phyloP scores from a whole-genome alignment of 2,113 vertebrate genomes.

The Pimephales promelas region DNA sequence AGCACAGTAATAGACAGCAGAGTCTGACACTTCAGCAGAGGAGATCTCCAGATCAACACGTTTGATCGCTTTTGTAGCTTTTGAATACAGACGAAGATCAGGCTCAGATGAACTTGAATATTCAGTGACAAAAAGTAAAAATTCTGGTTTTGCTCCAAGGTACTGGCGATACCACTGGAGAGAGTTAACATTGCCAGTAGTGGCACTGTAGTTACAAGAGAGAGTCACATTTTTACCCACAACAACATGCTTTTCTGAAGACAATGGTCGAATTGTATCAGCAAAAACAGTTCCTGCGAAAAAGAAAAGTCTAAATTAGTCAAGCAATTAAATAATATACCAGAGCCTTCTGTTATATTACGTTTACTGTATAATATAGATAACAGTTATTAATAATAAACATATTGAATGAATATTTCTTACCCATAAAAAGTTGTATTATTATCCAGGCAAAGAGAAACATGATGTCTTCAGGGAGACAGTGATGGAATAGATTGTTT shows the following conservation, averaged over 20 bases:
- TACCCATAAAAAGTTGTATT: background rate
- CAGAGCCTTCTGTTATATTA: no score
- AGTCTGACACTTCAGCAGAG: background rate
- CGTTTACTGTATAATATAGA: no score
- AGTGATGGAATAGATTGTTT: background rate
- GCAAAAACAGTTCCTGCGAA: background rate
- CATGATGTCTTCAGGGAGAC: background rate
- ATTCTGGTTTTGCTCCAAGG: background rate
- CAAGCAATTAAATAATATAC: background rate
- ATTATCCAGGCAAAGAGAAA: background rate
- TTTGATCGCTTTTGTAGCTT: background rate
- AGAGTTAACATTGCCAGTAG: background rate
- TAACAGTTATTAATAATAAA: background rate
- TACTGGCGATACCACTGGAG: slow-evolving; percentile 12
- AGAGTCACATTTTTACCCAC: slow-evolving; percentile 8
- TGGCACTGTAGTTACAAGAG: slow-evolving; percentile 18
- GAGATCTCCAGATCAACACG: no score
- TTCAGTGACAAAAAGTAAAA: background rate
- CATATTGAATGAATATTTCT: background rate
- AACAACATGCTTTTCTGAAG: background rate
- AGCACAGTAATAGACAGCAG: background rate
- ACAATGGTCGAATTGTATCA: background rate
- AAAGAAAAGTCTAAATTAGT: background rate
- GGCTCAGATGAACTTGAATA: background rate
- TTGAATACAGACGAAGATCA: background rate